A percentile compares a stretch with the other conserved stretches of the same genome.
These are phyloP conservation scores for Drosophila macrospina DNA, from an alignment of 2,888 invertebrate genomes.

Conservation along the genomic window DNA sequence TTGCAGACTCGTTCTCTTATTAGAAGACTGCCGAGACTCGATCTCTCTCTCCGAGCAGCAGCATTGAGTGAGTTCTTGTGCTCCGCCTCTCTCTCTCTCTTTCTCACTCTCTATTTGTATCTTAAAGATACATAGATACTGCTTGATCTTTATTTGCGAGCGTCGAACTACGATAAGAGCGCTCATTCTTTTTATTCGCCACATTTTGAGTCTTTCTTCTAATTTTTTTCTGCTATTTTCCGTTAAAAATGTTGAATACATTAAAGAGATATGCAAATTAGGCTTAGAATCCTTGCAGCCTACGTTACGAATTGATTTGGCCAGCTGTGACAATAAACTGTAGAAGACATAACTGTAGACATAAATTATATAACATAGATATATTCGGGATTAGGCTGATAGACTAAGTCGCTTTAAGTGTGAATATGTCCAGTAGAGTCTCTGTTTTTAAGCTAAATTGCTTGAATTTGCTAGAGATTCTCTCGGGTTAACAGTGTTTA, in stretches of 20 bases:
- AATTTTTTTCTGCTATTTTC: slow-evolving; percentile 51
- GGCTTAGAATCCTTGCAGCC: background rate
- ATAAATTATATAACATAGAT: background rate
- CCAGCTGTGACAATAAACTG: slow-evolving; percentile 7
- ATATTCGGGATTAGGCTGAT: background rate
- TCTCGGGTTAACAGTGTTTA: no score
- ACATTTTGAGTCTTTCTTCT: slow-evolving; percentile 15
- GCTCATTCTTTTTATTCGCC: background rate
- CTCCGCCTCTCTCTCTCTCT: slow-evolving; percentile 52
- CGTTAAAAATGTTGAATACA: slow-evolving; percentile 55
- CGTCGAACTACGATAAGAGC: background rate
- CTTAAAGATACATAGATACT: slow-evolving; percentile 11
- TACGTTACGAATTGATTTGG: slow-evolving; percentile 24
- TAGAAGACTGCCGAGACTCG: background rate
- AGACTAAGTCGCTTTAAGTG: no score
- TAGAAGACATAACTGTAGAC: background rate
- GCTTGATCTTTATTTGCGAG: slow-evolving; percentile 2
- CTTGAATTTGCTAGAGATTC: no score
- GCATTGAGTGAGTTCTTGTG: slow-evolving; percentile 52
- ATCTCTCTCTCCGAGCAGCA: slow-evolving; percentile 34
- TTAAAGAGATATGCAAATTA: slow-evolving; percentile 26
- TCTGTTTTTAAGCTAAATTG: no score
- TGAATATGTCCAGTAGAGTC: no score
- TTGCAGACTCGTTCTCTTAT: slow-evolving; percentile 31
- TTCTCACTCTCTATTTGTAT: slow-evolving; percentile 5